phyloP scores from a whole-genome alignment of 2,888 invertebrate species.

The Rutpela maculata region DNA sequence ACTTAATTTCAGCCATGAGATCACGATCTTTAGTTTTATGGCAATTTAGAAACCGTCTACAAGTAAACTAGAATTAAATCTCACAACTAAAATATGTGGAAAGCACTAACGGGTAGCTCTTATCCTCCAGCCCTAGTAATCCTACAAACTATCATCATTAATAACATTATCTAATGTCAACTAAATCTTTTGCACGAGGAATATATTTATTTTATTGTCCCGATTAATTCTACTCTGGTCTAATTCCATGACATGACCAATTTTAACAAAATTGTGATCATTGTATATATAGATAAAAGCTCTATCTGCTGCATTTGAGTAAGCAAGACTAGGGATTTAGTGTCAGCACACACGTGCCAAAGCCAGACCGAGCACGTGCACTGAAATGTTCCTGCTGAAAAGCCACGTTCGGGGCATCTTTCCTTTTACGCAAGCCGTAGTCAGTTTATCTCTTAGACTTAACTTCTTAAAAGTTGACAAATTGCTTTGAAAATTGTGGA shows the following conservation, averaged over 20 bases:
- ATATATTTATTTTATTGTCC: slow-evolving; percentile 26
- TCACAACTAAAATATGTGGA: too few species aligned
- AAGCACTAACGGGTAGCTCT: too few species aligned
- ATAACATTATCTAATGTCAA: too few species aligned
- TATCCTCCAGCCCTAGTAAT: too few species aligned
- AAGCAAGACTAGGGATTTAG: slow-evolving; percentile 43
- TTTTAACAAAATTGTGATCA: slow-evolving; percentile 33
- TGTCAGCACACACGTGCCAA: slow-evolving; percentile 50
- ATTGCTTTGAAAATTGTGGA: slow-evolving; percentile 52
- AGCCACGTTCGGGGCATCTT: slow-evolving; percentile 44
- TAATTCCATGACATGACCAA: slow-evolving; percentile 20
- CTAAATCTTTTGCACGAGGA: not conserved
- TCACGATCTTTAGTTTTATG: too few species aligned
- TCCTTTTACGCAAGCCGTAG: slow-evolving; percentile 46
- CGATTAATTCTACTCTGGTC: slow-evolving; percentile 21
- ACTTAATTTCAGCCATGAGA: too few species aligned
- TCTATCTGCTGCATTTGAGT: slow-evolving; percentile 45
- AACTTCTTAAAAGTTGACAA: slow-evolving; percentile 56
- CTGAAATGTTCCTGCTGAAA: slow-evolving; percentile 38
- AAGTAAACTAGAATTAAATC: too few species aligned
- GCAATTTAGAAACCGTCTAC: too few species aligned
- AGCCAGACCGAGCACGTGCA: slow-evolving; percentile 46
- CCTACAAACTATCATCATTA: too few species aligned
- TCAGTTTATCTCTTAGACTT: slow-evolving; percentile 50
- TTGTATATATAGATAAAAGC: slow-evolving; percentile 37